phyloP scores from a whole-genome alignment of 2,797 vertebrate genomes.

The Sebastes hopkinsi region DNA sequence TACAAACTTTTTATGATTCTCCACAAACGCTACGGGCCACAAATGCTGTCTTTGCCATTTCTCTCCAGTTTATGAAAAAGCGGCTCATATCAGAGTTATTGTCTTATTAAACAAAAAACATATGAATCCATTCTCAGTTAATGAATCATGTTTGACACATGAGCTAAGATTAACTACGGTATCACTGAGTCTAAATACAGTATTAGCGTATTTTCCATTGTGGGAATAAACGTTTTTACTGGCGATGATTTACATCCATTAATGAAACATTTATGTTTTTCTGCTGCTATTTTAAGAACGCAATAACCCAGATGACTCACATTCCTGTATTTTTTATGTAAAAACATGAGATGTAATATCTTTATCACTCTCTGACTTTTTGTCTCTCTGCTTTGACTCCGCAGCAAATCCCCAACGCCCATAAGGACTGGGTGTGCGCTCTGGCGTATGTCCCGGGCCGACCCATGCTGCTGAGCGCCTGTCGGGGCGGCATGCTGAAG shows the following conservation, averaged over 20 bases:
- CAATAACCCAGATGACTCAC: background rate
- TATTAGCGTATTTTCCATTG: constrained; percentile 7
- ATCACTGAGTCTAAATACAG: constrained; percentile 28
- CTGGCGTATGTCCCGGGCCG: constrained; percentile 92
- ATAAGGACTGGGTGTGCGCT: constrained; percentile 98
- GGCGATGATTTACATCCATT: background rate
- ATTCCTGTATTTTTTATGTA: background rate
- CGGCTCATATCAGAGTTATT: background rate
- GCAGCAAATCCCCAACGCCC: constrained; percentile 98
- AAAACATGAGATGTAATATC: background rate
- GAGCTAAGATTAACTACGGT: constrained; percentile 38
- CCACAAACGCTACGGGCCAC: background rate
- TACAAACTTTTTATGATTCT: background rate
- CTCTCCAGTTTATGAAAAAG: background rate
- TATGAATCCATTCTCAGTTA: background rate
- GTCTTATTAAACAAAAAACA: background rate
- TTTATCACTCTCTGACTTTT: background rate
- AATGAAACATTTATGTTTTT: constrained; percentile 10
- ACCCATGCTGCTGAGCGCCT: constrained; percentile 94
- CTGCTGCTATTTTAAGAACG: constrained; percentile 18
- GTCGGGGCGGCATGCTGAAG: constrained; percentile 92
- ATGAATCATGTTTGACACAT: constrained; percentile 3
- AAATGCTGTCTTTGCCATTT: background rate
- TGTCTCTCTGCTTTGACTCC: background rate
- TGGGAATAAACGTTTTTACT: constrained; percentile 5